A percentile compares a stretch with the other conserved stretches of the same genome.
phyloP scores from a whole-genome alignment of 2,797 vertebrate species.

The Leptatherina wallacei region DNA sequence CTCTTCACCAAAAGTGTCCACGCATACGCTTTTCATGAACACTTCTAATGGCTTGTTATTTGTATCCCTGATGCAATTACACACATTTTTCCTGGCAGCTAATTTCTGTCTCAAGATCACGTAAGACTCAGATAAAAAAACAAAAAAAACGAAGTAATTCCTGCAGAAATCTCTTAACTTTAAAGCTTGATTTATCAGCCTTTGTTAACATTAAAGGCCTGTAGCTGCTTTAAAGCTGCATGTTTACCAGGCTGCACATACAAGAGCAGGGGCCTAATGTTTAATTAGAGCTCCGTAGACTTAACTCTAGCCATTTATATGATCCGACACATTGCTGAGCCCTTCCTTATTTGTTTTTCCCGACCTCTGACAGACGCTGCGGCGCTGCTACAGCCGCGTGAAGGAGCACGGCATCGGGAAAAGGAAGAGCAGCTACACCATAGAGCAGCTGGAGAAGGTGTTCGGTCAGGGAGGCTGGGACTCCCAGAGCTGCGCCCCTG shows the following conservation, averaged over 20 bases:
- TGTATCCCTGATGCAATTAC: no score
- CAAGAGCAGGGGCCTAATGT: neutral
- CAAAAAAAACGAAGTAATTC: no score
- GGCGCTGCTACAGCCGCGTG: constrained; percentile 98
- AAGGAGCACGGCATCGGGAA: constrained; percentile 98
- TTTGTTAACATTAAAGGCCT: neutral
- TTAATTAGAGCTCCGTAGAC: neutral
- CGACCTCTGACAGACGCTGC: constrained; percentile 87
- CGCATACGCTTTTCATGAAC: no score
- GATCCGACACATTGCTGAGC: neutral
- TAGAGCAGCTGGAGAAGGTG: constrained; percentile 99
- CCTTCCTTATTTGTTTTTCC: no score
- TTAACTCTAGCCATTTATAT: neutral
- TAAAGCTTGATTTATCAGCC: no score
- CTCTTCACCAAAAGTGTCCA: no score
- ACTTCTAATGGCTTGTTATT: no score
- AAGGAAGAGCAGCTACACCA: constrained; percentile 99
- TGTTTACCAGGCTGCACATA: neutral
- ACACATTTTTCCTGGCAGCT: no score
- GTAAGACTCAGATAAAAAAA: no score
- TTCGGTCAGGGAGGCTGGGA: constrained; percentile 99
- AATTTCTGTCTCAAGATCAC: no score
- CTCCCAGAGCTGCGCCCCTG: constrained; percentile 95
- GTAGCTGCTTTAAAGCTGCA: neutral
- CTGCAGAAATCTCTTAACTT: no score